These are phyloP conservation scores for Clistopyga incitator DNA, from an alignment of 2,888 invertebrate species.

Conservation along the genomic window DNA sequence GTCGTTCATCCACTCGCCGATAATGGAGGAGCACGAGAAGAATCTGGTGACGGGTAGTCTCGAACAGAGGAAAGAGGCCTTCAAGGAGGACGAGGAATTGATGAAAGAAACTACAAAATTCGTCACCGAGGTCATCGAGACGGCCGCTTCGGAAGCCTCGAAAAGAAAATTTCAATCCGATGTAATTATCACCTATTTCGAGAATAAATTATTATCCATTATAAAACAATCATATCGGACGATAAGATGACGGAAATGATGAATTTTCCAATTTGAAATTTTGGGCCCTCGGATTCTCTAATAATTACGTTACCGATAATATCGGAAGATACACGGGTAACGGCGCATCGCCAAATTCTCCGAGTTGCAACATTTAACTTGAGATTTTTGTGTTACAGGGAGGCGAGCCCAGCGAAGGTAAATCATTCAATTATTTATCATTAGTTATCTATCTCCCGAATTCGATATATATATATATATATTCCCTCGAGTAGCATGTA, in stretches of 20 bases:
- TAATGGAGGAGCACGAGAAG: conserved; percentile 78
- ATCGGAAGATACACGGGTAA: too few relatives aligned
- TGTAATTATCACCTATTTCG: conserved; percentile 68
- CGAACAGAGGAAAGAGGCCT: conserved; percentile 82
- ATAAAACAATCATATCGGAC: too few relatives aligned
- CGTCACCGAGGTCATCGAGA: conserved; percentile 84
- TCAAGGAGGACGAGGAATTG: conserved; percentile 83
- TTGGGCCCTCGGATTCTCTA: too few relatives aligned
- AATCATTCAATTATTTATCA: conserved; percentile 55
- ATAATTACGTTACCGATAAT: too few relatives aligned
- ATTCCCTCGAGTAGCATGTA: conserved; percentile 59
- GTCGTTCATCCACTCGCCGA: conserved; percentile 75
- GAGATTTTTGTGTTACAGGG: conserved; percentile 74
- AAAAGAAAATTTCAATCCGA: conserved; percentile 79
- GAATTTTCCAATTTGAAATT: too few relatives aligned
- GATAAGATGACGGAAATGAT: too few relatives aligned
- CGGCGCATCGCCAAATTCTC: too few relatives aligned
- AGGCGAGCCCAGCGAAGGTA: conserved; percentile 77
- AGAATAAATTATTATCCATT: too few relatives aligned
- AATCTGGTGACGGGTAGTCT: conserved; percentile 75
- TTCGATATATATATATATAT: conserved; percentile 55
- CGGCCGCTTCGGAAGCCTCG: conserved; percentile 83
- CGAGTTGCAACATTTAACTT: background rate
- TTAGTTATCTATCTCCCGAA: conserved; percentile 42
- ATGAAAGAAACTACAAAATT: conserved; percentile 85